phyloP scores from a whole-genome alignment of 1,140 invertebrate genomes.

The Probaryconus sp. region DNA sequence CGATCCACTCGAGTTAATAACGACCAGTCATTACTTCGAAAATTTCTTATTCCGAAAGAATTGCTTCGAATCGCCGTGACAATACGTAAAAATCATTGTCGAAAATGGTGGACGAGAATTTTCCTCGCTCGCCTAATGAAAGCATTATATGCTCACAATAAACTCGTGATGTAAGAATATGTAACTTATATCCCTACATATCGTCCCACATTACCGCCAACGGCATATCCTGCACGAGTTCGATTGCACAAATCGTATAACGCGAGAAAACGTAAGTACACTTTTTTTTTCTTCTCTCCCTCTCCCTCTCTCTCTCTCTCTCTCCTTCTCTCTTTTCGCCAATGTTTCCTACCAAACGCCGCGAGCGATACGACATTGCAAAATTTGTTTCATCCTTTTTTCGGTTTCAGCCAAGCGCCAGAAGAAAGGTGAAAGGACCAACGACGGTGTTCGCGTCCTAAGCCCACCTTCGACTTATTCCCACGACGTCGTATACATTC shows the following conservation, averaged over 20 bases:
- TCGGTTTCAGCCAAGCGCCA: conserved; percentile 24
- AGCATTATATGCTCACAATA: conserved; percentile 72
- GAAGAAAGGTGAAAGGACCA: conserved; percentile 58
- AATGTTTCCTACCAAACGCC: conserved; percentile 3
- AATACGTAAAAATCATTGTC: conserved; percentile 37
- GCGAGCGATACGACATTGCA: conserved; percentile 51
- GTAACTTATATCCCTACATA: conserved; percentile 67
- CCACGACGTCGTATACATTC: conserved; percentile 45
- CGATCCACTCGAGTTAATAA: too few species aligned
- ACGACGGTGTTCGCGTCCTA: background rate
- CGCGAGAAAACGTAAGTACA: conserved; percentile 60
- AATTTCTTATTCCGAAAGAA: too few species aligned
- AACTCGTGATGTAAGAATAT: conserved; percentile 72
- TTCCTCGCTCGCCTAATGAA: conserved; percentile 65
- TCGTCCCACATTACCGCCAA: conserved; percentile 70
- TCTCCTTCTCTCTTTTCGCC: conserved; percentile 12
- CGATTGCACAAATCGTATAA: conserved; percentile 72
- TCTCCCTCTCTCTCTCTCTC: conserved; percentile 22
- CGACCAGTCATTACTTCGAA: too few species aligned
- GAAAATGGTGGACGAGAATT: conserved; percentile 34
- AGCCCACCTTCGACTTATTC: conserved; percentile 27
- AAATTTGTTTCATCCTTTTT: conserved; percentile 47
- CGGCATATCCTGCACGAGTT: conserved; percentile 69
- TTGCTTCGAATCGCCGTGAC: conserved; percentile 25
- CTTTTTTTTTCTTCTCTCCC: conserved; percentile 17